These are phyloP conservation scores for Malurus leucopterus DNA, from an alignment of 2,797 vertebrate genomes.

Conservation along the genomic window DNA sequence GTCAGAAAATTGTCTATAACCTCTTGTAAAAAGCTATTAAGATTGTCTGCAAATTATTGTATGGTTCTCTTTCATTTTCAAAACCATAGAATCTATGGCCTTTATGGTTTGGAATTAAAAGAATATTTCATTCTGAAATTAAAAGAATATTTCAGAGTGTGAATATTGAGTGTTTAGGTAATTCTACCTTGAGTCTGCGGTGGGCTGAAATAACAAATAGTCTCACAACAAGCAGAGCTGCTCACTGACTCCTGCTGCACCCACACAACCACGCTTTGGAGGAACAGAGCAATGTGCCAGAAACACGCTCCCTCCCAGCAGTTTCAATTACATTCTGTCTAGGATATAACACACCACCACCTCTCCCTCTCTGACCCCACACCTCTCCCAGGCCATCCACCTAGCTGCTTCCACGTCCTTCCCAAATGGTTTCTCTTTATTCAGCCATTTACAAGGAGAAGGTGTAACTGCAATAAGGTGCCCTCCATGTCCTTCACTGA, in stretches of 20 bases:
- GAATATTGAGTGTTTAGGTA: neutral
- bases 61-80: neutral
- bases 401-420: neutral
- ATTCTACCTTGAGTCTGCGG: neutral
- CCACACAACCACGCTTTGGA: neutral
- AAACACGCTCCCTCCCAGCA: neutral
- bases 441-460: neutral
- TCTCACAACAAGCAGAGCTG: neutral
- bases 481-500: neutral
- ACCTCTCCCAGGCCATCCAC: neutral
- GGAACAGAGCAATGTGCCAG: neutral
- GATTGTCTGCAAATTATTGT: neutral
- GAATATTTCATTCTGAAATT: constrained; percentile 7
- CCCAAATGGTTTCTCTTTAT: neutral
- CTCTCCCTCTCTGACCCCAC: neutral
- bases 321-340: neutral
- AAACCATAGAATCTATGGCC: neutral
- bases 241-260: neutral
- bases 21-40: neutral
- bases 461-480: neutral
- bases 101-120: neutral
- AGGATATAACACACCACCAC: neutral
- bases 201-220: neutral
- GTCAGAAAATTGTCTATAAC: neutral
- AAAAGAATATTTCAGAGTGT: constrained; percentile 8